Evolutionary conservation across 2,797 vertebrate genomes (phyloP).

Genomic region (Picus viridis): DNA sequence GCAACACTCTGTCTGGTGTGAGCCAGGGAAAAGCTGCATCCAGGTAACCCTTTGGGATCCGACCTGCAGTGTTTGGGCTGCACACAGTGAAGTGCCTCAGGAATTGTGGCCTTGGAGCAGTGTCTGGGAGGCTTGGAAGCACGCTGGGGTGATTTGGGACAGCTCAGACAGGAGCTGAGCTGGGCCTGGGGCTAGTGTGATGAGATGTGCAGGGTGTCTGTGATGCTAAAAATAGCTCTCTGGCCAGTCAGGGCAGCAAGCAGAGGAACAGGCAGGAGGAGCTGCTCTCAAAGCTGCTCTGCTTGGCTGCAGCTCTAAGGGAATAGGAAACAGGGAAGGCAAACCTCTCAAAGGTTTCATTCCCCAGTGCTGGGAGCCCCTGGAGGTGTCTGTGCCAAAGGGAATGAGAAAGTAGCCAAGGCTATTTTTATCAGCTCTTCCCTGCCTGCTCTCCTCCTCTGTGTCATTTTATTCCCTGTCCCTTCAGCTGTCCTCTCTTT

Average conservation of each 20-base stretch:
- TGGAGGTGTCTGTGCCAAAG: neutral
- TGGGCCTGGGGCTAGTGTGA: neutral
- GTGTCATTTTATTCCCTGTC: neutral
- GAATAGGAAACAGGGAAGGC: neutral
- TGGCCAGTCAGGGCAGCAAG: neutral
- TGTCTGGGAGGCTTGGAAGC: neutral
- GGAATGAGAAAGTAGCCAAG: neutral
- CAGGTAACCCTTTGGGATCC: neutral
- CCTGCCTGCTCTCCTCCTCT: neutral
- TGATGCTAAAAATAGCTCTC: neutral
- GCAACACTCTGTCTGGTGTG: rapidly evolving
- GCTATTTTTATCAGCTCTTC: neutral
- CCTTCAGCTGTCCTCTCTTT: neutral
- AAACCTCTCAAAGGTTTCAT: neutral
- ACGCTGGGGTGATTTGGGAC: neutral
- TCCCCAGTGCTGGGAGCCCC: neutral
- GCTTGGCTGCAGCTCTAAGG: neutral
- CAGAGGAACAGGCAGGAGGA: neutral
- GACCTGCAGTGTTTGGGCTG: too few relatives aligned
- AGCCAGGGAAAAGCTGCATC: neutral
- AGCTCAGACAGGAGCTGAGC: neutral
- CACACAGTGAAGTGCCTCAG: rapidly evolving
- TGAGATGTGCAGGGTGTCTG: neutral
- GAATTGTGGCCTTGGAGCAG: neutral
- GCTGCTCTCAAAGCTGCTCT: neutral